Evolutionary conservation across 2,888 invertebrate genomes (phyloP), one percentile per base, ranked within the genome.

Genomic region (Apantesis nais): DNA sequence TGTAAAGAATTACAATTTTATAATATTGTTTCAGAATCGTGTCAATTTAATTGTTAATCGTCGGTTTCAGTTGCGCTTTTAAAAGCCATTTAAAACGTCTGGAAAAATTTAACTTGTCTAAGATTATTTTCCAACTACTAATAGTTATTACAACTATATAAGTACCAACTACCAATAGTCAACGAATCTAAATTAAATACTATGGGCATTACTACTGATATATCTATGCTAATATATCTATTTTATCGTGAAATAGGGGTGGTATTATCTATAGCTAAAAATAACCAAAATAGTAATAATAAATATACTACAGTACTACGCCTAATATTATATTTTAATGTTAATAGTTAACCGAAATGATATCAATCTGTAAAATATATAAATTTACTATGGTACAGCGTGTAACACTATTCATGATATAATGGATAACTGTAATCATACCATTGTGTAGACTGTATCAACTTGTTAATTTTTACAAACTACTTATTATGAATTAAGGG

Each of bases 401-500:
- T 14, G 29, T 68, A 52, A 62, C 52, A 25, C 37, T 62, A 25
- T 41, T 44, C 11, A 14, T 29, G 48, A 52, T 48, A 52, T 68
- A 48, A 22, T 48, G 19, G 11, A n/a, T 68, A 39, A 37, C 52
- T 22, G 29, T 39, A 55, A 52, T 34, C 19, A 52, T 31, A 34
- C 34, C 12, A 55, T 63, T 55, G 41, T 52, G 62, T 41, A 55
- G 11, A 62, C 14, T 25, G 19, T 39, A 29, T 12, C 44, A 48
- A 48, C 48, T 61, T 34, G 19, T 62, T 31, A 39, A 55, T 0
- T 34, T 25, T 34, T n/a, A 41, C n/a, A 41, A 58, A 55, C 66
- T 66, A 65, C 55, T 73, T 74, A 66, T 39, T 68, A 37, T 72
- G 66, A 62, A 48, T 48, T 62, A 63, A 66, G 25, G 58, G 67